Evolutionary conservation across 2,113 vertebrate species (phyloP), one percentile per base, ranked within the genome.

Genomic region (Menidia beryllina): DNA sequence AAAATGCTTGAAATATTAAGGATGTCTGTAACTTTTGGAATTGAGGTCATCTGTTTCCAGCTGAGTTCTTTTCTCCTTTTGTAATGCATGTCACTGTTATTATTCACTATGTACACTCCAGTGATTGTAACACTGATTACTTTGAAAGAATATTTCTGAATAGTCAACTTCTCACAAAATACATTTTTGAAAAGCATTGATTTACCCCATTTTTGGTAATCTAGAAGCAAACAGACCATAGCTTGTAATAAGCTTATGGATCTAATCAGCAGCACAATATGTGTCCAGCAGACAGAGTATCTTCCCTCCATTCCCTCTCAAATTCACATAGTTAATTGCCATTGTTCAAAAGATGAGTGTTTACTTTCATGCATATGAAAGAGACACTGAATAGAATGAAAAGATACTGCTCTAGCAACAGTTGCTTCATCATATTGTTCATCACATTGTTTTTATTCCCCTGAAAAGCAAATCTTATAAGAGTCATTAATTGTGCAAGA

Each of bases 301-400:
- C 20, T 55, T 8, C 38, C 26, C 43, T 38, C 45, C 38, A 38
- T 60, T 39, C 19, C 4, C 13, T 53, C 48, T 69, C 45, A 13
- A 30, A 60, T 53, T n/a, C 50, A 36, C 57, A 73, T 3, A 27
- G 58, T 53, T 70, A 70, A 80, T 72, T 80, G 51, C 48, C 48
- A 43, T 27, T 41, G 52, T 69, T 30, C 34, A 69, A 63, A 2
- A 5, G 45, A 54, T 65, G 45, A 71, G 53, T 52, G 69, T 79
- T 65, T 45, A 72, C 26, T 57, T 23, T 1, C 1, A 39, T 54
- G 55, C 58, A 52, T 36, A 59, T 57, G 19, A 54, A 43, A 69
- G 54, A 55, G 30, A 57, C 19, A 49, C 52, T 55, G n/a, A n/a
- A 36, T 52, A 51, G 21, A 75, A 2, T 54, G 25, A 47, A 25